Conservation (phyloP, 35 echinoderm and acorn worm species). For the Chiridota heheva region DNA sequence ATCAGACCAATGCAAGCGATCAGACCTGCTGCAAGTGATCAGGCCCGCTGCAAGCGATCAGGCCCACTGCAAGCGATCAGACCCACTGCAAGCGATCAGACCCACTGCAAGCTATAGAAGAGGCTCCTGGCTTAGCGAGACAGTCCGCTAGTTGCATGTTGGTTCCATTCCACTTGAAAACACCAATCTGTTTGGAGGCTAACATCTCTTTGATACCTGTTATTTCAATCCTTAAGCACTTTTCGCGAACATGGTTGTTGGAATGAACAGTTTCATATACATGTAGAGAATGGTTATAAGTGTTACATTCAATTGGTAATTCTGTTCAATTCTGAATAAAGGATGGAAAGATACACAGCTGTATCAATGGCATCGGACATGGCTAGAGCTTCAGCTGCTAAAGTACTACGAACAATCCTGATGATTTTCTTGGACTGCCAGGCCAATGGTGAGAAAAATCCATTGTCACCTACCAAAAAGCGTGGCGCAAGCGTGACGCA, state of each 20-base stretch:
- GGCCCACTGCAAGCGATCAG: too few species aligned
- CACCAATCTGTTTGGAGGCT: not conserved
- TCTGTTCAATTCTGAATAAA: not conserved
- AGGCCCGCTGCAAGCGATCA: too few species aligned
- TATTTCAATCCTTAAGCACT: constrained; percentile 14
- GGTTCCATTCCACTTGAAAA: not conserved
- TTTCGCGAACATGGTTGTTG: constrained; percentile 2
- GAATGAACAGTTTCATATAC: constrained; percentile 33
- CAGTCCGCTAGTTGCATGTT: constrained; percentile 44
- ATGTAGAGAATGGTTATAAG: constrained; percentile 26
- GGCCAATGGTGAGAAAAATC: constrained; percentile 2
- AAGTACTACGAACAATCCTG: constrained; percentile 27
- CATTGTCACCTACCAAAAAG: constrained; percentile 6
- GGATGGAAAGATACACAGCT: not conserved
- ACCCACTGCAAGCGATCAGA: too few species aligned
- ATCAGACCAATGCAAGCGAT: too few species aligned
- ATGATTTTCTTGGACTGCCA: constrained; percentile 39
- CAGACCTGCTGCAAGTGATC: too few species aligned
- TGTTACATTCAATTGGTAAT: constrained; percentile 20
- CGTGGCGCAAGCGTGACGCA: too few species aligned
- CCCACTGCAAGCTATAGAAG: not conserved
- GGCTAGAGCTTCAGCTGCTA: constrained; percentile 29
- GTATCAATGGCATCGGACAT: constrained; percentile 39
- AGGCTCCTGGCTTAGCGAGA: constrained; percentile 37
- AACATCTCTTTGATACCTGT: constrained; percentile 39